Conservation (phyloP, 1,140 invertebrate species). For the Drosophila sucinea region DNA sequence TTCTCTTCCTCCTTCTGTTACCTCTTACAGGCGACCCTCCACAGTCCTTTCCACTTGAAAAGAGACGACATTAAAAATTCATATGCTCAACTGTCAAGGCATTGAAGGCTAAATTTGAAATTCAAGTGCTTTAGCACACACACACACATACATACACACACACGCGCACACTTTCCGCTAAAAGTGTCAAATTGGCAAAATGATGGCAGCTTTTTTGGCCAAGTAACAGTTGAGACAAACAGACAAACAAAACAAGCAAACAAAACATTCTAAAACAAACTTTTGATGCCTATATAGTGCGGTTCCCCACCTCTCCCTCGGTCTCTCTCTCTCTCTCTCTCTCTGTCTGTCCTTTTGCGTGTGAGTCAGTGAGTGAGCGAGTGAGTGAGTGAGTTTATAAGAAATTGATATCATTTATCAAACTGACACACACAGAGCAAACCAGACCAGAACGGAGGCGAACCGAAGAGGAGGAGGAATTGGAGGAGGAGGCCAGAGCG, state of each 20-base stretch:
- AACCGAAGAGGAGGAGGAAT: background rate
- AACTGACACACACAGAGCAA: slow-evolving; percentile 64
- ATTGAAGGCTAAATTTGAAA: slow-evolving; percentile 67
- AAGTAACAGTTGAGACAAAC: slow-evolving; percentile 23
- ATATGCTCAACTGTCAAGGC: slow-evolving; percentile 69
- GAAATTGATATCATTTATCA: slow-evolving; percentile 81
- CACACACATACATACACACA: slow-evolving; percentile 9
- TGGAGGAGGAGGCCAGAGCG: background rate
- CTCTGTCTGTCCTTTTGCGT: background rate
- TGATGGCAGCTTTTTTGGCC: slow-evolving; percentile 28
- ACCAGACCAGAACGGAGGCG: slow-evolving; percentile 19
- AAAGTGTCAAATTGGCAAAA: slow-evolving; percentile 80
- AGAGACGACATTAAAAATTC: slow-evolving; percentile 71
- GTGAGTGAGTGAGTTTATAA: slow-evolving; percentile 57
- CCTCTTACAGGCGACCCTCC: background rate
- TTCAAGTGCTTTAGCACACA: slow-evolving; percentile 68
- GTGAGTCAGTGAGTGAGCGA: slow-evolving; percentile 26
- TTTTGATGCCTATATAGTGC: slow-evolving; percentile 58
- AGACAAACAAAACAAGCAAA: slow-evolving; percentile 41
- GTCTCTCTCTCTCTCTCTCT: background rate
- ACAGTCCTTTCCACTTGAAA: slow-evolving; percentile 56
- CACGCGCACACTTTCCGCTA: slow-evolving; percentile 32
- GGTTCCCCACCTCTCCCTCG: background rate
- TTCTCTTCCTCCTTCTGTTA: no score
- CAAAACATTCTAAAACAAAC: slow-evolving; percentile 57